Conservation (phyloP, 2,113 vertebrate genomes). For the Mormyrus lacerda region DNA sequence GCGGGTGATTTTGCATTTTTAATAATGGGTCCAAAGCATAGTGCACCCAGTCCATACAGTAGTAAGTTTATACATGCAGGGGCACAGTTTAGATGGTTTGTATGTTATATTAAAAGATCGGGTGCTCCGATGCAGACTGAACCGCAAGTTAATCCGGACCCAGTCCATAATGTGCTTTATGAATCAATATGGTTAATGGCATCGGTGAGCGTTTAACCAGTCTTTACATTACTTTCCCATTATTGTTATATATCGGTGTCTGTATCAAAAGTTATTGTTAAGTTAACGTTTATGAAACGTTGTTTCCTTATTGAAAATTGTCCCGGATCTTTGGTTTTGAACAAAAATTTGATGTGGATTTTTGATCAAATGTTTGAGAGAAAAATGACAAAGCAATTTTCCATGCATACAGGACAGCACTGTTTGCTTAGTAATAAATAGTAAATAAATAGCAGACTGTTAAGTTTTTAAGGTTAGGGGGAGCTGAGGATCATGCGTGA, state of each 20-base stretch:
- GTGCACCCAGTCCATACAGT: too few species aligned
- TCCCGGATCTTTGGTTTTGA: background rate
- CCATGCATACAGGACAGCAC: background rate
- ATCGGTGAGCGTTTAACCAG: background rate
- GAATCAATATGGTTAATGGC: background rate
- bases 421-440: background rate
- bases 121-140: background rate
- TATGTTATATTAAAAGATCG: background rate
- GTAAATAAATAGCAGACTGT: background rate
- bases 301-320: background rate
- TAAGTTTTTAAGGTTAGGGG: background rate
- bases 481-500: constrained; percentile 55
- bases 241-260: background rate
- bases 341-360: background rate
- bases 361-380: background rate
- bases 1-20: too few species aligned
- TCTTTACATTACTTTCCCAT: background rate
- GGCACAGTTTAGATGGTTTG: background rate
- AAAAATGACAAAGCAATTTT: background rate
- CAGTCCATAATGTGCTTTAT: background rate
- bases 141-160: background rate
- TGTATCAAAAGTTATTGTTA: background rate
- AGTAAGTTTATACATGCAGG: background rate
- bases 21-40: too few species aligned
- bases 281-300: background rate